Evolutionary conservation across 2,797 vertebrate species (phyloP).

Genomic region (Myotis planiceps): DNA sequence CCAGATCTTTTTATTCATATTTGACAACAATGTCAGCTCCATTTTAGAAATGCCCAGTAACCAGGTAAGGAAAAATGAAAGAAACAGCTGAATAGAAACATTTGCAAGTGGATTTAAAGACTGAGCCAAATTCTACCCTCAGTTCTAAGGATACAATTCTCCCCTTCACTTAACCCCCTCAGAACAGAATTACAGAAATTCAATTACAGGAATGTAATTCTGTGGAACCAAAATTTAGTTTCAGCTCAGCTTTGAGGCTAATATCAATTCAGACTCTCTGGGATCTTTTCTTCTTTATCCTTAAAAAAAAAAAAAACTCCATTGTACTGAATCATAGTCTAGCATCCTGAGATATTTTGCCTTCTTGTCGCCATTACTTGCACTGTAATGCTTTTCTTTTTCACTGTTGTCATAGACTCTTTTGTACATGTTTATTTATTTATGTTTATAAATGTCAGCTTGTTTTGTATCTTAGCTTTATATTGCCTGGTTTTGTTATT

Average conservation of each 20-base stretch:
- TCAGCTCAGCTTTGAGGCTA: constrained; percentile 56
- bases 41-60: constrained; percentile 21
- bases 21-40: neutral
- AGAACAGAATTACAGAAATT: neutral
- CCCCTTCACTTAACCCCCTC: neutral
- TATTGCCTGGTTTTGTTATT: constrained; percentile 75
- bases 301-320: constrained; percentile 61
- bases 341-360: constrained; percentile 59
- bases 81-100: constrained; percentile 65
- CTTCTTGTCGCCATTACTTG: constrained; percentile 15
- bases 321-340: constrained; percentile 80
- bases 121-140: neutral
- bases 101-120: constrained; percentile 39
- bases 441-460: constrained; percentile 85
- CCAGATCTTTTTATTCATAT: neutral
- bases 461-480: constrained; percentile 76
- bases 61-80: constrained; percentile 36
- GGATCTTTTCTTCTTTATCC: constrained; percentile 51
- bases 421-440: constrained; percentile 92
- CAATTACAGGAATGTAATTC: constrained; percentile 20
- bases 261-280: constrained; percentile 69
- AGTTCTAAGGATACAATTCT: neutral
- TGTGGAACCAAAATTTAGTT: neutral
- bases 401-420: constrained; percentile 77
- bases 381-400: constrained; percentile 76